Evolutionary conservation across 2,888 invertebrate genomes (phyloP).

Genomic region (Cryptocheilus praepositus): DNA sequence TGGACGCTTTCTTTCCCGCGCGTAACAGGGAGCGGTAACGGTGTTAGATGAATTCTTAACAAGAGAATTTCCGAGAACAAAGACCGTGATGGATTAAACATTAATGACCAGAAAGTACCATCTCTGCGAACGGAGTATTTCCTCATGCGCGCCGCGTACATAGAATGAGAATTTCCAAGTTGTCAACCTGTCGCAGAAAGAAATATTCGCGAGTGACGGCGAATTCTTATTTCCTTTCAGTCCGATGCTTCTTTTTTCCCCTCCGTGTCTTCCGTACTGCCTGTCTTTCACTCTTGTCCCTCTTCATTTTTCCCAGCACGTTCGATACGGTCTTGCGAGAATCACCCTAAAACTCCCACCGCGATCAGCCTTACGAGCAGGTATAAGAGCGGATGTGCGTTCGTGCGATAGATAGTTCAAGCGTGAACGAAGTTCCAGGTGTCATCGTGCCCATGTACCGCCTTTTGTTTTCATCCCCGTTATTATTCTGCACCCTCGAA

Average conservation of each 20-base stretch:
- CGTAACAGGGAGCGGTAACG: no score
- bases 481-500: slow-evolving; percentile 25
- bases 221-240: slow-evolving; percentile 37
- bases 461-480: slow-evolving; percentile 37
- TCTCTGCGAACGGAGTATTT: slow-evolving; percentile 27
- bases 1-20: no score
- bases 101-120: slow-evolving; percentile 30
- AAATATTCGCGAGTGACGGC: slow-evolving; percentile 25
- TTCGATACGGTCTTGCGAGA: slow-evolving; percentile 20
- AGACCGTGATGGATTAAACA: slow-evolving; percentile 29
- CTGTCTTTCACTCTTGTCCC: no score
- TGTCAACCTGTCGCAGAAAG: slow-evolving; percentile 24
- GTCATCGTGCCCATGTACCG: slow-evolving; percentile 12
- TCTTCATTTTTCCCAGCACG: slow-evolving; percentile 24
- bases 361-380: slow-evolving; percentile 5
- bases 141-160: slow-evolving; percentile 7
- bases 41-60: slow-evolving; percentile 4
- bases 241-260: slow-evolving; percentile 21
- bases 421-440: slow-evolving; percentile 30
- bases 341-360: slow-evolving; percentile 23
- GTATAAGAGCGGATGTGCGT: no score
- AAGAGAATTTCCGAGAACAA: slow-evolving; percentile 15
- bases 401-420: no score
- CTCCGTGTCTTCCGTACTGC: not conserved
- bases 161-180: slow-evolving; percentile 29